Evolutionary conservation across 2,113 vertebrate species (phyloP), one percentile per base, ranked within the genome.

Genomic region (Saguinus imperator): DNA sequence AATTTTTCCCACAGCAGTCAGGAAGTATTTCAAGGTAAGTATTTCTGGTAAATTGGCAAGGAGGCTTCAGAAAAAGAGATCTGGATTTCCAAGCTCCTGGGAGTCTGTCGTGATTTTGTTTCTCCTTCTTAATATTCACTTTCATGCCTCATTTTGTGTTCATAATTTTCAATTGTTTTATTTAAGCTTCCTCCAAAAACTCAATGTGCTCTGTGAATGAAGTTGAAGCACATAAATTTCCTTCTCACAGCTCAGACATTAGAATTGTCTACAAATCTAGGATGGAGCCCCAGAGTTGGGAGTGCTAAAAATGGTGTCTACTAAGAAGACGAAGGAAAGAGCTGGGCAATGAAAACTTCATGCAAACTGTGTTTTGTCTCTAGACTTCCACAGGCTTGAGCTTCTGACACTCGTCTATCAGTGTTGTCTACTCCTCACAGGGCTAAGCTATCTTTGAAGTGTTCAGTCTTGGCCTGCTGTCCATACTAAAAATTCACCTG

Each of bases 41-140:
- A 92, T 61, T 88, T 92, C 55, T 21, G 23, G 27, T 10, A 80
- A 64, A 72, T 5, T 70, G 77, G 32, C n/a, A 77, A 83, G 45
- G 61, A 57, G 27, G 66, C 48, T 96, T 97, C 27, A 87, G 48
- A 89, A 82, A 66, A 48, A 93, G 32, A 80, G 8, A 91, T 61
- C 4, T 57, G n/a, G 8, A 48, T n/a, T 18, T 29, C 48, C 35
- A 89, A 73, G 32, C 18, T 37, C 68, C 27, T 50, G 61, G 37
- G 37, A 73, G 80, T 83, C 64, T 11, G 4, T 68, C 70, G 11
- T 50, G 40, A 89, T 89, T 91, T 73, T 52, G 14, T 77, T 86
- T 92, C 37, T 64, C 8, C 5, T 77, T 66, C 50, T 92, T 61
- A 70, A 40, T 21, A 68, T 64, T 45, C 93, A 81, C 50, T 89